These are phyloP conservation scores for Hylaeus anthracinus DNA, from an alignment of 1,140 invertebrate species.

Conservation along the genomic window DNA sequence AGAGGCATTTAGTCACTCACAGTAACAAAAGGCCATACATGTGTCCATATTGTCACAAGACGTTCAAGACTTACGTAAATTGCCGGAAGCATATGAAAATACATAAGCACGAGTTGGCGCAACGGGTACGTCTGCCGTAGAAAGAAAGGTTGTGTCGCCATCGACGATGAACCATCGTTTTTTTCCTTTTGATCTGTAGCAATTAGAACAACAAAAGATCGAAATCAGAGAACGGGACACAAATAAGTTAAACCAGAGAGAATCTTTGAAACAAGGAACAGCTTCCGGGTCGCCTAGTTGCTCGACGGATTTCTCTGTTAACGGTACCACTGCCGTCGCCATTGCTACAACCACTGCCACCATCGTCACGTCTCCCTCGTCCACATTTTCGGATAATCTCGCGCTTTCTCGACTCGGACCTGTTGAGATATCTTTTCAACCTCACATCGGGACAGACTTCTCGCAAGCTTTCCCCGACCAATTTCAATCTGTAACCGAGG, in stretches of 20 bases:
- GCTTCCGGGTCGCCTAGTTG: background rate
- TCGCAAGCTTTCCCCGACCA: slow-evolving; percentile 70
- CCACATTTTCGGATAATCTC: slow-evolving; percentile 55
- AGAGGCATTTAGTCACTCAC: slow-evolving; percentile 85
- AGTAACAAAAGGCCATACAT: slow-evolving; percentile 84
- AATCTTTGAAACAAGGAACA: background rate
- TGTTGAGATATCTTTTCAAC: slow-evolving; percentile 65
- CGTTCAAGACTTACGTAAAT: slow-evolving; percentile 86
- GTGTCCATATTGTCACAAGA: slow-evolving; percentile 88
- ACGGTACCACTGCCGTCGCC: background rate
- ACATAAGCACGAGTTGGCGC: slow-evolving; percentile 82
- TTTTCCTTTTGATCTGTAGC: slow-evolving; percentile 46
- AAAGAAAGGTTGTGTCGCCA: background rate
- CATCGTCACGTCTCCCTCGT: background rate
- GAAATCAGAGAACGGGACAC: slow-evolving; percentile 36
- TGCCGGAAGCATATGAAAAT: slow-evolving; percentile 88
- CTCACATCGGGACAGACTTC: slow-evolving; percentile 67
- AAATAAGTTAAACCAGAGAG: background rate
- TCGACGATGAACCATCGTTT: background rate
- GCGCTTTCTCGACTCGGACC: slow-evolving; percentile 48
- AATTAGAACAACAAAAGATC: slow-evolving; percentile 68
- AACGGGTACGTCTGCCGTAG: slow-evolving; percentile 55
- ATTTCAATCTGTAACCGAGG: slow-evolving; percentile 55
- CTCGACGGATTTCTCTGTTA: background rate
- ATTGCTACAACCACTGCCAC: background rate